A percentile compares a stretch with the other conserved stretches of the same genome.
These are phyloP conservation scores for Spatulosminthurus flaviceps DNA, from an alignment of 2,888 invertebrate species.

Conservation along the genomic window DNA sequence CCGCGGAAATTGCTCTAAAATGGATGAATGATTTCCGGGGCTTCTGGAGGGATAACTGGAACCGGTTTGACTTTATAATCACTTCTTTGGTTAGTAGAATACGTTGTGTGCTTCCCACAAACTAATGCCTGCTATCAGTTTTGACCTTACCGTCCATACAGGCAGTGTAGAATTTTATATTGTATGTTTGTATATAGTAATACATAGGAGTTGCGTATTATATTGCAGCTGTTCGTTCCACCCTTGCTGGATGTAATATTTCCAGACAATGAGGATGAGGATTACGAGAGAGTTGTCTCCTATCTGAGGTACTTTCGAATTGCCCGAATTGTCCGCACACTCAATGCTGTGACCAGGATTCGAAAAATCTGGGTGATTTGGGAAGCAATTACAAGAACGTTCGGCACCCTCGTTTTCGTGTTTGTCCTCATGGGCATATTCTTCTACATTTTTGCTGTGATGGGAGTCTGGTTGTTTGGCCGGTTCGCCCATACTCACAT, in stretches of 20 bases:
- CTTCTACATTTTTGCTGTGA: conserved; percentile 59
- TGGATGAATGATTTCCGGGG: conserved; percentile 55
- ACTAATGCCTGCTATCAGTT: too few species aligned
- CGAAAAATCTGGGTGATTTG: conserved; percentile 58
- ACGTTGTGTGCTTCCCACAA: background rate
- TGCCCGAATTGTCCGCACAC: conserved; percentile 55
- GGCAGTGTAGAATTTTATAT: too few species aligned
- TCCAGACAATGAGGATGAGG: conserved; percentile 52
- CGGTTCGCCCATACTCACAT: conserved; percentile 45
- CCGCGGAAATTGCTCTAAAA: conserved; percentile 56
- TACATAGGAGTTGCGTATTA: too few species aligned
- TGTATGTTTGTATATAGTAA: too few species aligned
- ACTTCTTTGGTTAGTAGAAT: conserved; percentile 36
- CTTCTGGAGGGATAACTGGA: conserved; percentile 59
- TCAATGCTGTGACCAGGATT: conserved; percentile 59
- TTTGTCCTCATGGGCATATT: conserved; percentile 56
- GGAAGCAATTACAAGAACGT: conserved; percentile 57
- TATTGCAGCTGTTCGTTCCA: conserved; percentile 47
- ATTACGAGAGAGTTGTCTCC: conserved; percentile 39
- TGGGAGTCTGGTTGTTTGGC: conserved; percentile 56
- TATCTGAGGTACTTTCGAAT: conserved; percentile 57
- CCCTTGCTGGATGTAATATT: conserved; percentile 51
- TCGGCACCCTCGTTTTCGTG: conserved; percentile 56
- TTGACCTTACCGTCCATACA: too few species aligned
- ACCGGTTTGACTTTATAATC: conserved; percentile 55